A percentile compares a stretch with the other conserved stretches of the same genome.
These are phyloP conservation scores for Cosmia trapezina DNA, from an alignment of 2,888 invertebrate species.

Conservation along the genomic window DNA sequence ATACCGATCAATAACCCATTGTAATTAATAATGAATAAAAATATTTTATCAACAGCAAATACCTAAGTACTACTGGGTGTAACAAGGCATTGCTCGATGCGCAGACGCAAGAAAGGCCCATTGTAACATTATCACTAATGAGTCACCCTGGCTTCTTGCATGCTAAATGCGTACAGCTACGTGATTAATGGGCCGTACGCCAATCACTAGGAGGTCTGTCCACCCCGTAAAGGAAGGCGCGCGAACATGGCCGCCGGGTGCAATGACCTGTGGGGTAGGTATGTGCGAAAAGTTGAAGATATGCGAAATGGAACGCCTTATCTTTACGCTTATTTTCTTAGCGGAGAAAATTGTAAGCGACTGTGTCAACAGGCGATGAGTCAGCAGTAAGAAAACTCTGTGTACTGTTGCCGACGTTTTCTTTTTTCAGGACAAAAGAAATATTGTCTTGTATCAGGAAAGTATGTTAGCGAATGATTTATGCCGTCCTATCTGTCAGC, in stretches of 20 bases:
- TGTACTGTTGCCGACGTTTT: background rate
- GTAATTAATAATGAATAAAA: conserved; percentile 59
- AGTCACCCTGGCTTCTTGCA: conserved; percentile 71
- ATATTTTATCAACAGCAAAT: conserved; percentile 49
- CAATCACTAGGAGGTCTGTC: conserved; percentile 56
- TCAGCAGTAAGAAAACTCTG: conserved; percentile 19
- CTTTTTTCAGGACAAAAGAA: conserved; percentile 27
- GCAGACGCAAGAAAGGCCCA: conserved; percentile 60
- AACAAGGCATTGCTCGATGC: conserved; percentile 47
- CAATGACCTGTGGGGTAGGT: conserved; percentile 53
- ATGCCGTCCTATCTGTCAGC: background rate
- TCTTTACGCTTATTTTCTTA: conserved; percentile 39
- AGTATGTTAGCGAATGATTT: conserved; percentile 22
- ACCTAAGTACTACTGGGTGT: conserved; percentile 52
- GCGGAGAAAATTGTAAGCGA: conserved; percentile 44
- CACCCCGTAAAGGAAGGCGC: conserved; percentile 57
- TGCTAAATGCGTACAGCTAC: conserved; percentile 72
- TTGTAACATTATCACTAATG: conserved; percentile 74
- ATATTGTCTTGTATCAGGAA: conserved; percentile 16
- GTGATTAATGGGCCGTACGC: conserved; percentile 70
- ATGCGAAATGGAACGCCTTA: conserved; percentile 42
- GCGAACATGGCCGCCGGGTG: conserved; percentile 34
- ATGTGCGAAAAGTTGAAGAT: conserved; percentile 49
- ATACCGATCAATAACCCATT: conserved; percentile 58
- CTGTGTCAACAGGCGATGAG: conserved; percentile 29